Conservation (phyloP, 2,113 vertebrate species). For the Chaetodon trifascialis region DNA sequence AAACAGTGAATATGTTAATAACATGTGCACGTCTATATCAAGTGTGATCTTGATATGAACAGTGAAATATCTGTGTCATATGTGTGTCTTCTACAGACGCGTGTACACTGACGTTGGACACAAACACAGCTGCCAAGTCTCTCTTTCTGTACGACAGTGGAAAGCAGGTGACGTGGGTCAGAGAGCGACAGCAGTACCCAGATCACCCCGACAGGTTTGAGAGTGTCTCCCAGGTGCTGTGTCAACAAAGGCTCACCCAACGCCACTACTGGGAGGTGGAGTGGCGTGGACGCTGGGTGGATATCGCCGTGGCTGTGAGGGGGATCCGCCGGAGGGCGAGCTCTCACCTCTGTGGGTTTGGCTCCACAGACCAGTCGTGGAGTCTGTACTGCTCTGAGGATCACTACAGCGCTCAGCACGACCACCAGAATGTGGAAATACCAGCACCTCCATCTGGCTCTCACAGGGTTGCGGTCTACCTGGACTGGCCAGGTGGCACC, state of each 20-base stretch:
- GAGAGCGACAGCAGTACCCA: conserved; percentile 33
- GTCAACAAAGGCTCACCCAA: conserved; percentile 33
- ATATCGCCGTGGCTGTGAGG: conserved; percentile 11
- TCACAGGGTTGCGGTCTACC: conserved; percentile 32
- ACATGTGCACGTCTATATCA: too few relatives aligned
- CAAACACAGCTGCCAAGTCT: conserved; percentile 36
- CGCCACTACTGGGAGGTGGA: conserved; percentile 61
- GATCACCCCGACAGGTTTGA: conserved; percentile 54
- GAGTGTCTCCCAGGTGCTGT: conserved; percentile 55
- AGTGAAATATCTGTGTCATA: background rate
- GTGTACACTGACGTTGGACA: conserved; percentile 20
- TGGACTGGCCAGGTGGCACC: conserved; percentile 50
- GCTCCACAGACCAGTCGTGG: conserved; percentile 54
- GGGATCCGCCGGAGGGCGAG: conserved; percentile 35
- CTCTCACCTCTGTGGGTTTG: conserved; percentile 43
- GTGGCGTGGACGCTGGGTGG: conserved; percentile 56
- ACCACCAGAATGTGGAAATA: conserved; percentile 2
- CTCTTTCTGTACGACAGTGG: conserved; percentile 44
- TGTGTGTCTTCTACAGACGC: conserved; percentile 31
- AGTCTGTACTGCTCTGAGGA: conserved; percentile 49
- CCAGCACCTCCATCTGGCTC: conserved; percentile 21
- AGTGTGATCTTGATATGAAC: too few relatives aligned
- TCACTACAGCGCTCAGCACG: conserved; percentile 37
- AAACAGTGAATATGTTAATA: too few relatives aligned
- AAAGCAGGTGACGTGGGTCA: conserved; percentile 45